Conservation (phyloP, 2,113 vertebrate genomes). For the Gallinago paraguaiae region DNA sequence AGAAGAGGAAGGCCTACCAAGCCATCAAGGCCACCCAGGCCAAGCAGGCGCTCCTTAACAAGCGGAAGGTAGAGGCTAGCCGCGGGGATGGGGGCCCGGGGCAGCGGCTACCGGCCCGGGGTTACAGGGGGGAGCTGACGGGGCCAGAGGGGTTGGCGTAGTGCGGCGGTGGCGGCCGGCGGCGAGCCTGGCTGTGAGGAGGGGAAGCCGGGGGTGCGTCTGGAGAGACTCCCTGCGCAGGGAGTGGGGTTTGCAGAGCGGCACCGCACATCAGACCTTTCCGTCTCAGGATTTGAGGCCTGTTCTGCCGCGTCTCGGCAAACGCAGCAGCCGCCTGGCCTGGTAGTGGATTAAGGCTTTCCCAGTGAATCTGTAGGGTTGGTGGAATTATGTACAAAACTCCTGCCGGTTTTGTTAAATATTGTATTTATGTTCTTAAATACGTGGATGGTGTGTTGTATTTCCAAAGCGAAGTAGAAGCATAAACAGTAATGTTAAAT, state of each 20-base stretch:
- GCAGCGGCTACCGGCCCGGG: too few species aligned
- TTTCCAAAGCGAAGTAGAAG: neutral
- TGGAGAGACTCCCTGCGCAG: accelerated
- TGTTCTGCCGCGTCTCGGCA: neutral
- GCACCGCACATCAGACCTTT: neutral
- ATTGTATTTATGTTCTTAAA: neutral
- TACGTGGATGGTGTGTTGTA: neutral
- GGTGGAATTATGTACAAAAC: neutral
- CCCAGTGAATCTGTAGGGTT: neutral
- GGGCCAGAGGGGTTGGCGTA: neutral
- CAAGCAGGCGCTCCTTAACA: constrained; percentile 87
- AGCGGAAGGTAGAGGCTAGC: constrained; percentile 81
- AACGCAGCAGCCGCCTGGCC: too few species aligned
- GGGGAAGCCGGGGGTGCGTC: accelerated
- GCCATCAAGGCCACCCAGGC: constrained; percentile 94
- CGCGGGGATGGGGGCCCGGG: too few species aligned
- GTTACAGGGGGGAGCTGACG: too few species aligned
- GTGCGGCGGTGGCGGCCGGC: too few species aligned
- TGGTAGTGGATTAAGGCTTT: neutral
- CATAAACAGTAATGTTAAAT: neutral
- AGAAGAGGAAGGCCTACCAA: constrained; percentile 92
- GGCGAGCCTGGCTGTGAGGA: neutral
- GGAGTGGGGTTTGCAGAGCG: neutral
- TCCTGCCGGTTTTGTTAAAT: neutral
- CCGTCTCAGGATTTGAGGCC: accelerated